Base-by-base conservation (phyloP, 1,140 invertebrate genomes). In the Drosophila ercepeae region DNA sequence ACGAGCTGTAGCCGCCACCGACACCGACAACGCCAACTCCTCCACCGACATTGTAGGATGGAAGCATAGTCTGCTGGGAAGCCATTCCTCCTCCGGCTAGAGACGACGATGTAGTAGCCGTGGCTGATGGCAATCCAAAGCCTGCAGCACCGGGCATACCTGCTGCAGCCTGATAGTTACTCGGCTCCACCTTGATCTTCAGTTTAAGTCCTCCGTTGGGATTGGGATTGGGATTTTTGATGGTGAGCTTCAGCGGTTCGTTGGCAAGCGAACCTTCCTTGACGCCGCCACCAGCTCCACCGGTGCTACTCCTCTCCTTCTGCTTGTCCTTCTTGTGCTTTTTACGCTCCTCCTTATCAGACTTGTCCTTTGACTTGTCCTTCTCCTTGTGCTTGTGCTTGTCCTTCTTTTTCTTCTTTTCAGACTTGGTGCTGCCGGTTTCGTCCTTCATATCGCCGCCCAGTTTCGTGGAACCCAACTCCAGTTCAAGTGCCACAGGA, bases 301-400 rank as follows among this genome's bases (percentile, higher is more conserved):
- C 34, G 32, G 60, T 81, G 58, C 49, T 57, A 53, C 92, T 91
- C 48, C 92, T 93, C 14, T 92, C 91, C 52, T 93, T 93, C 51
- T 94, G 92, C 60, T 93, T 92, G 53, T 94, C 93, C 70, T 93
- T 94, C 90, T 95, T 94, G 68, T 95, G 93, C 76, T 94, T 94
- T 60, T 94, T 94, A 48, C 94, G 93, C 45, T 93, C 93, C 50
- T 93, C 92, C 46, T 82, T 82, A 36, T 92, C 91, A 7, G 93
- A 92, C 14, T 91, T 89, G 49, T 92, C 91, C 36, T 93, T 93
- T 1, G 94, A 93, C 63, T 94, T 95, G 32, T 94, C 93, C 78
- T 95, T 95, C 64, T 95, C 93, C 69, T 95, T 94, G 68, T 94
- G 92, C 63, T 93, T 94, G 49, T 94, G 93, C 59, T 94, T 94